Conservation (phyloP, 2,797 vertebrate species). For the Alfaro cultratus region DNA sequence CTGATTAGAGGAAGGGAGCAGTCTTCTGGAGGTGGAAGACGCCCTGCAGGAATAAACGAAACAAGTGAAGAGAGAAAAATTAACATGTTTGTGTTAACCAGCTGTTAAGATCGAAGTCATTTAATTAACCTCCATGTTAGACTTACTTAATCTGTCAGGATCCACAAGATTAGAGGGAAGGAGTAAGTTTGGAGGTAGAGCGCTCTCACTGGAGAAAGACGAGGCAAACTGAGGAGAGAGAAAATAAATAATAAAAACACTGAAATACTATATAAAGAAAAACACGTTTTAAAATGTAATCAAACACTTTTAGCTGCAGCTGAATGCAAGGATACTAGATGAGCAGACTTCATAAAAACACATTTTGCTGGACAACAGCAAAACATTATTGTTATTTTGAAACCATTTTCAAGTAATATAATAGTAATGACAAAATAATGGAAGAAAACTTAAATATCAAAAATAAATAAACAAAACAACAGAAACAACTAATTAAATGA, state of each 20-base stretch:
- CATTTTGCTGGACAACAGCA: no score
- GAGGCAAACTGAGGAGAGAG: constrained; percentile 71
- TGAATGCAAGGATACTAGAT: background rate
- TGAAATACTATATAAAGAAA: background rate
- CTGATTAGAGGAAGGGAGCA: constrained; percentile 79
- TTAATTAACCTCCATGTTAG: no score
- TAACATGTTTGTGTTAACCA: background rate
- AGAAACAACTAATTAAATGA: no score
- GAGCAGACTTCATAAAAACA: no score
- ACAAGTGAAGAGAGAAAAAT: background rate
- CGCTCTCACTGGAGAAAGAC: constrained; percentile 62
- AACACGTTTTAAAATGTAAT: background rate
- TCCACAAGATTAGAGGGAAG: constrained; percentile 81
- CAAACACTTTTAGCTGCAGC: background rate
- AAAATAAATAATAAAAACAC: background rate
- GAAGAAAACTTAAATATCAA: no score
- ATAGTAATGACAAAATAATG: no score
- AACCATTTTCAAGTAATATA: no score
- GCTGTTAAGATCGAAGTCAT: background rate
- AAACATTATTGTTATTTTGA: no score
- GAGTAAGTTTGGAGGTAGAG: constrained; percentile 77
- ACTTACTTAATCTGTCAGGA: constrained; percentile 68
- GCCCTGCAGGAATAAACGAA: constrained; percentile 62
- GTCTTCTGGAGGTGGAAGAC: constrained; percentile 59
- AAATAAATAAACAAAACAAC: no score